Evolutionary conservation across 2,113 vertebrate genomes (phyloP).

Genomic region (Aptenodytes forsteri): DNA sequence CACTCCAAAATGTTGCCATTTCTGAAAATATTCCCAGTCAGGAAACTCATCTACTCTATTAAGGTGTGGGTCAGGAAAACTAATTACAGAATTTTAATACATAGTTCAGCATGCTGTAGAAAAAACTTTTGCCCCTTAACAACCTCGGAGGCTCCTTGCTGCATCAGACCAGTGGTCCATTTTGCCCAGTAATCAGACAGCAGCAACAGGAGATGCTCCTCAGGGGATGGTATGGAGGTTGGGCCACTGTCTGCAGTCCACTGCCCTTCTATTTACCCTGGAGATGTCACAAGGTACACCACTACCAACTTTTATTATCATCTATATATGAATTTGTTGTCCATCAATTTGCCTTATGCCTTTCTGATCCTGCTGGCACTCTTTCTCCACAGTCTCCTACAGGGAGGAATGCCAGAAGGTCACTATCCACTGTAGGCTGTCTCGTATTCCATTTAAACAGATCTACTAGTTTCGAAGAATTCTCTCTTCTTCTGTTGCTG

Average conservation of each 20-base stretch:
- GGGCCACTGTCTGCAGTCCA: not conserved
- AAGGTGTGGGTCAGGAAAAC: not conserved
- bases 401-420: not conserved
- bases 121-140: not conserved
- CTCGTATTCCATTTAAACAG: not conserved
- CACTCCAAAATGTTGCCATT: not conserved
- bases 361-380: not conserved
- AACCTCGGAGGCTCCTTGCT: not conserved
- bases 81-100: not conserved
- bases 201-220: not conserved
- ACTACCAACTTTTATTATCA: not conserved
- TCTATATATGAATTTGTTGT: not conserved
- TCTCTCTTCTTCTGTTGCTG: not conserved
- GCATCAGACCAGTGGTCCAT: not conserved
- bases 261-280: not conserved
- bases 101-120: not conserved
- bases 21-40: not conserved
- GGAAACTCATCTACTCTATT: not conserved
- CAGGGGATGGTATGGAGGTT: not conserved
- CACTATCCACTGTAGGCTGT: not conserved
- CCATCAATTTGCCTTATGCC: not conserved
- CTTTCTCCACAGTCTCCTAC: not conserved
- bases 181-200: not conserved
- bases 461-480: not conserved
- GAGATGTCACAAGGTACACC: not conserved